Conservation (phyloP, 2,113 vertebrate genomes). For the Sapayoa aenigma region DNA sequence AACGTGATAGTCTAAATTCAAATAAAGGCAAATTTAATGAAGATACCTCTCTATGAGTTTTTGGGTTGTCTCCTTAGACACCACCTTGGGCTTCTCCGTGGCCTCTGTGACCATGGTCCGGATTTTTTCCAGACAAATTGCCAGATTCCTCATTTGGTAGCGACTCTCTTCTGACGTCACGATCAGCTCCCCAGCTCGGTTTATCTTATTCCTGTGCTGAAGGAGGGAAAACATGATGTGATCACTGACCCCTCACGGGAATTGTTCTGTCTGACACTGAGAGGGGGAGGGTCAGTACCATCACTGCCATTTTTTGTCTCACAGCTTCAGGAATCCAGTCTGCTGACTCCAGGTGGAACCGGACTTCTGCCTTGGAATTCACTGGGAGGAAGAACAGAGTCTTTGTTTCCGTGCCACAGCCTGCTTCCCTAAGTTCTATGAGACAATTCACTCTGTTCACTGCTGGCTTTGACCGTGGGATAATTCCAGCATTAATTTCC, state of each 20-base stretch:
- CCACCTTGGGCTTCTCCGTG: slow-evolving; percentile 70
- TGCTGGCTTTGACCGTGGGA: not conserved
- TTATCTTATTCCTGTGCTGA: slow-evolving; percentile 88
- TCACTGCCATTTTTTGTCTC: slow-evolving; percentile 77
- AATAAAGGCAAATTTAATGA: not conserved
- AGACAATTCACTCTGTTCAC: not conserved
- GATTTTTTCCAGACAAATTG: slow-evolving; percentile 88
- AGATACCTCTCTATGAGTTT: slow-evolving; percentile 79
- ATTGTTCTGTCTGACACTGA: not conserved
- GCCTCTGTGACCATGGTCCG: slow-evolving; percentile 81
- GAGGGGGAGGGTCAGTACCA: slow-evolving; percentile 64
- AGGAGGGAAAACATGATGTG: not conserved
- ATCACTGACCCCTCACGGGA: accelerated
- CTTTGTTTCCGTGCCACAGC: not conserved
- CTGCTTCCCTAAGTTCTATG: not conserved
- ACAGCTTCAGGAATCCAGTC: slow-evolving; percentile 89
- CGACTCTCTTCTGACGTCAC: slow-evolving; percentile 87
- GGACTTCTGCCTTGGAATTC: slow-evolving; percentile 89
- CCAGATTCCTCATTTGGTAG: slow-evolving; percentile 89
- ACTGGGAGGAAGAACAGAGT: slow-evolving; percentile 67
- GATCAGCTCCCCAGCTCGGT: slow-evolving; percentile 86
- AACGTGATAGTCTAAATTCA: accelerated
- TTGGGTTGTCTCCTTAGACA: slow-evolving; percentile 74
- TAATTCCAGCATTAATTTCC: not conserved
- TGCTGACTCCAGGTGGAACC: slow-evolving; percentile 88